Conservation (phyloP, 2,888 invertebrate species). For the Dolichopus griseipennis region DNA sequence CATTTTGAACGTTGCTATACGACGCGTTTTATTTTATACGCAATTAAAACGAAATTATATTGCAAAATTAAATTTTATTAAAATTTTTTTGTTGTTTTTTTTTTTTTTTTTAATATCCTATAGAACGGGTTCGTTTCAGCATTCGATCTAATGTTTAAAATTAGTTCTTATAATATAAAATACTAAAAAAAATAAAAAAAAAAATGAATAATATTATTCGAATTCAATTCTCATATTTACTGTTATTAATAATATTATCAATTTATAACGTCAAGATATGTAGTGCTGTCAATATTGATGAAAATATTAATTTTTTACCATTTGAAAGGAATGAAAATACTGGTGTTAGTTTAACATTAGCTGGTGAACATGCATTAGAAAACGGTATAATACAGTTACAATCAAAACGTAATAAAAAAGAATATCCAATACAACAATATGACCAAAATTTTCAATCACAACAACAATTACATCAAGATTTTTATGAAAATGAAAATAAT, state of each 20-base stretch:
- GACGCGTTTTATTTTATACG: neutral
- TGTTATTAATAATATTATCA: too few species aligned
- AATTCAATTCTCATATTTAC: too few species aligned
- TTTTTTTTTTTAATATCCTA: too few species aligned
- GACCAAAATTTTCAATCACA: neutral
- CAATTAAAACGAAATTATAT: neutral
- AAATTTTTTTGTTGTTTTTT: too few species aligned
- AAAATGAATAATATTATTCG: too few species aligned
- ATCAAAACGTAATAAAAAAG: neutral
- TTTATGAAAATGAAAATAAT: conserved; percentile 1
- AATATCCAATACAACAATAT: neutral
- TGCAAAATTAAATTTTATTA: too few species aligned
- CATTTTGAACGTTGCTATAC: neutral
- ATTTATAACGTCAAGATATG: too few species aligned
- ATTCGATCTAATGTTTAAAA: too few species aligned
- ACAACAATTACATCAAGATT: neutral
- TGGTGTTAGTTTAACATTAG: neutral
- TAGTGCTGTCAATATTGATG: neutral
- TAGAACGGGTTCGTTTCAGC: too few species aligned
- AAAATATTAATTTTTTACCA: neutral
- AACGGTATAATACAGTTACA: neutral
- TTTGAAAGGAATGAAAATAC: neutral
- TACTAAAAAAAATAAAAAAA: too few species aligned
- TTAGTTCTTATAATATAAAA: too few species aligned
- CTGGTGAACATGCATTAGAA: neutral